Conservation (phyloP, 2,888 invertebrate genomes). For the Agapostemon virescens region DNA sequence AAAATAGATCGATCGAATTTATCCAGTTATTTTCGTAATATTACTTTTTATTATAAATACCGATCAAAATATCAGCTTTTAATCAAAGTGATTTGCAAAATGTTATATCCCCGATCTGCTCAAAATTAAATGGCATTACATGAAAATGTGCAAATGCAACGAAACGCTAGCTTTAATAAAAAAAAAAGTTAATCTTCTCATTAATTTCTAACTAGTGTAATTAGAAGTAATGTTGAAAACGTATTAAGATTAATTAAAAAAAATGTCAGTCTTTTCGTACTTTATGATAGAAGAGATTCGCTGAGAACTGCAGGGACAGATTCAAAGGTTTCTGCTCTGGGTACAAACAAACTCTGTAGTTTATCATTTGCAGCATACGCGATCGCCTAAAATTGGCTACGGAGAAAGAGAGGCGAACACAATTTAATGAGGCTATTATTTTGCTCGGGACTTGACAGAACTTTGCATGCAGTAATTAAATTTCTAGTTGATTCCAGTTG, state of each 20-base stretch:
- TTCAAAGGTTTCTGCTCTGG: background rate
- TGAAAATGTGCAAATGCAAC: background rate
- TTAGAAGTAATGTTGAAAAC: background rate
- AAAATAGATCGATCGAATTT: background rate
- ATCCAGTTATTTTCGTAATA: background rate
- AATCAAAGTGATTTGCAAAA: background rate
- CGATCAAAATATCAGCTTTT: background rate
- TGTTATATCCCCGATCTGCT: background rate
- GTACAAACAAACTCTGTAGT: background rate
- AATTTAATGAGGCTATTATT: background rate
- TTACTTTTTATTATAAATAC: background rate
- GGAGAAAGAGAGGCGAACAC: background rate
- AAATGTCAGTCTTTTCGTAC: background rate
- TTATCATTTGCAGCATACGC: background rate
- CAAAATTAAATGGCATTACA: background rate
- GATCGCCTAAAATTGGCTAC: background rate
- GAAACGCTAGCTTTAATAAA: background rate
- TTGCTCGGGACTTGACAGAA: background rate
- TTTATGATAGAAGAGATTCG: too few relatives aligned
- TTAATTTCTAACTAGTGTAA: background rate
- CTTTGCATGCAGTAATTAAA: slow-evolving; percentile 1
- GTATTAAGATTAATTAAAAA: background rate
- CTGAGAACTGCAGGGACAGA: background rate
- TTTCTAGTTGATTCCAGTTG: background rate
- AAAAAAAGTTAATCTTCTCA: background rate